Conservation (phyloP, 37 sponge, comb jelly and placozoan genomes). For the Ephydatia muelleri region DNA sequence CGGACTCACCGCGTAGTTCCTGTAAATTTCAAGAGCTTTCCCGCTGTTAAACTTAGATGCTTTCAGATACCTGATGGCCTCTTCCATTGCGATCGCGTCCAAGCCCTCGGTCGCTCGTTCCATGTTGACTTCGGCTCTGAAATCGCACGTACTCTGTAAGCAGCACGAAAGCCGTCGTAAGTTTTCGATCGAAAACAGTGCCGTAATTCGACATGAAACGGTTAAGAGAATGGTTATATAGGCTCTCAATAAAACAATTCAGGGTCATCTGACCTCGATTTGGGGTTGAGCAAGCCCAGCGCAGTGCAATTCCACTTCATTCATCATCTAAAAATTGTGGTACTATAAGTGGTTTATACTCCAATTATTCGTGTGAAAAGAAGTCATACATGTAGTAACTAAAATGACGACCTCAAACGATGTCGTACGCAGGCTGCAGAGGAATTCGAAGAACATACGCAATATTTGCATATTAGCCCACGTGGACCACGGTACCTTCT, state of each 20-base stretch:
- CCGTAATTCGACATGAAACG: not conserved
- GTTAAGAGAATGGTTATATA: not conserved
- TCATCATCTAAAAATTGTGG: not conserved
- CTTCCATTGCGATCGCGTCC: constrained; percentile 2
- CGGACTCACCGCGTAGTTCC: constrained; percentile 61
- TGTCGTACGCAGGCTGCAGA: constrained; percentile 40
- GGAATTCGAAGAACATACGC: constrained; percentile 71
- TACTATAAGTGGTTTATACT: not conserved
- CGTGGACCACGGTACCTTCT: constrained; percentile 94
- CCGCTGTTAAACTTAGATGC: constrained; percentile 36
- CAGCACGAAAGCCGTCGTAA: constrained; percentile 6
- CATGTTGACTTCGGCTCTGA: constrained; percentile 26
- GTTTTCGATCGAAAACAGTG: too few relatives aligned
- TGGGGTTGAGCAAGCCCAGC: constrained; percentile 11
- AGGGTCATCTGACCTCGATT: constrained; percentile 16
- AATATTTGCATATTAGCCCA: constrained; percentile 98
- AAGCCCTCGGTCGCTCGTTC: constrained; percentile 12
- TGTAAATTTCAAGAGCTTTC: constrained; percentile 44
- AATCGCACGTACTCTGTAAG: constrained; percentile 31
- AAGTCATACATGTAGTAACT: constrained; percentile 4
- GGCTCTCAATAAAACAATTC: not conserved
- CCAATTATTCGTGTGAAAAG: constrained; percentile 17
- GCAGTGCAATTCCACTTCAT: constrained; percentile 5
- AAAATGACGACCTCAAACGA: not conserved
- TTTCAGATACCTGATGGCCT: constrained; percentile 38